phyloP scores from a whole-genome alignment of 2,797 vertebrate species.

The Bryconaethiops microstoma region DNA sequence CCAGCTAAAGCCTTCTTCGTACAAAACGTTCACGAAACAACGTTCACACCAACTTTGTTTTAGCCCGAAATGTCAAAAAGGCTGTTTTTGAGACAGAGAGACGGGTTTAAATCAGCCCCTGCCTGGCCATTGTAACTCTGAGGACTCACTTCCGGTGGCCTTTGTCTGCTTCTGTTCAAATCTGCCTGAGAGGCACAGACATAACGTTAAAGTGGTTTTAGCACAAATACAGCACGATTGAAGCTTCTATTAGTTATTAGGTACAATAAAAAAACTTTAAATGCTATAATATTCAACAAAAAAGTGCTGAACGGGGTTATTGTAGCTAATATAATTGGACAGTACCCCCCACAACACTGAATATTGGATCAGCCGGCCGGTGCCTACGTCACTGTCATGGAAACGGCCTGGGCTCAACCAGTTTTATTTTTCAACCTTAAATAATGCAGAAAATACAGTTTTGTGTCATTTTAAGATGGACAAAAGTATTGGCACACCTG shows the following conservation, averaged over 20 bases:
- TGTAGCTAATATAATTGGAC: neutral
- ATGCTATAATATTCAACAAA: neutral
- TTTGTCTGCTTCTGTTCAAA: slow-evolving; percentile 50
- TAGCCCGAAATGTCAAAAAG: neutral
- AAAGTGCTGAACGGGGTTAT: neutral
- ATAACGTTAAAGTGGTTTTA: neutral
- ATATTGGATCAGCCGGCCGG: neutral
- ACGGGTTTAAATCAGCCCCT: slow-evolving; percentile 39
- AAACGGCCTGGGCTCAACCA: neutral
- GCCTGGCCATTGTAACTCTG: slow-evolving; percentile 48
- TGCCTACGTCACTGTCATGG: neutral
- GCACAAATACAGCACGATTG: neutral
- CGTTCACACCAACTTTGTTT: neutral
- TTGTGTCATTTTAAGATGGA: too few species aligned
- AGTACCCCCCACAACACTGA: neutral
- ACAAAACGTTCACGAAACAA: neutral
- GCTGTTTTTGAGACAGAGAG: slow-evolving; percentile 2
- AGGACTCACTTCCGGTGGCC: slow-evolving; percentile 53
- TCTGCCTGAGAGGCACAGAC: neutral
- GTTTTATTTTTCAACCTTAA: neutral
- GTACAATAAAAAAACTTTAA: neutral
- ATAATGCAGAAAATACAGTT: neutral
- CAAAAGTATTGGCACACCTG: too few species aligned
- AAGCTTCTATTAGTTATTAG: neutral
- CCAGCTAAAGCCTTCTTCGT: neutral